A percentile compares a stretch with the other conserved stretches of the same genome.
Conservation (phyloP, 1,140 invertebrate species). For the Subanguina moxae region DNA sequence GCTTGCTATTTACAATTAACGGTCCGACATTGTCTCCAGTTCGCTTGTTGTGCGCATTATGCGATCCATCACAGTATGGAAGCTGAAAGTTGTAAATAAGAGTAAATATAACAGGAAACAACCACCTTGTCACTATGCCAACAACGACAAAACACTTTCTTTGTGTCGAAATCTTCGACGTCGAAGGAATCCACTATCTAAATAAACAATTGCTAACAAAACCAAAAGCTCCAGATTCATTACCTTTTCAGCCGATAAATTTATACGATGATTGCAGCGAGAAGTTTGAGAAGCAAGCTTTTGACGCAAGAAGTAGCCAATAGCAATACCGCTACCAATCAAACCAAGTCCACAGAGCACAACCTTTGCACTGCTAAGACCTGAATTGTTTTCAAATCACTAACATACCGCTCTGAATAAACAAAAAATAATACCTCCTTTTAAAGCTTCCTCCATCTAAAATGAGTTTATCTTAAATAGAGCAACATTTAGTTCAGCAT, state of each 20-base stretch:
- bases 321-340: constrained; percentile 31
- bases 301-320: constrained; percentile 30
- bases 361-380: constrained; percentile 14
- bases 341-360: constrained; percentile 13
- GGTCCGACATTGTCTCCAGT: constrained; percentile 48
- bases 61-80: constrained; percentile 42
- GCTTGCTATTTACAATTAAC: constrained; percentile 25
- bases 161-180: constrained; percentile 42
- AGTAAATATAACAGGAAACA: neutral
- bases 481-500: no score
- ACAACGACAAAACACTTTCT: constrained; percentile 35
- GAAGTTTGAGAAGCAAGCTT: neutral
- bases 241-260: constrained; percentile 33
- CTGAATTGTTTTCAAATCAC: no score
- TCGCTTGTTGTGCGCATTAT: constrained; percentile 38
- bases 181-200: constrained; percentile 40
- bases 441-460: neutral
- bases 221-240: neutral
- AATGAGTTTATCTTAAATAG: no score
- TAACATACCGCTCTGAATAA: no score
- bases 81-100: constrained; percentile 33
- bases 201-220: constrained; percentile 3
- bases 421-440: no score
- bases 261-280: constrained; percentile 18
- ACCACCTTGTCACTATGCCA: constrained; percentile 45